These are phyloP conservation scores for Heliconius sara DNA, from an alignment of 2,888 invertebrate genomes.

Conservation along the genomic window DNA sequence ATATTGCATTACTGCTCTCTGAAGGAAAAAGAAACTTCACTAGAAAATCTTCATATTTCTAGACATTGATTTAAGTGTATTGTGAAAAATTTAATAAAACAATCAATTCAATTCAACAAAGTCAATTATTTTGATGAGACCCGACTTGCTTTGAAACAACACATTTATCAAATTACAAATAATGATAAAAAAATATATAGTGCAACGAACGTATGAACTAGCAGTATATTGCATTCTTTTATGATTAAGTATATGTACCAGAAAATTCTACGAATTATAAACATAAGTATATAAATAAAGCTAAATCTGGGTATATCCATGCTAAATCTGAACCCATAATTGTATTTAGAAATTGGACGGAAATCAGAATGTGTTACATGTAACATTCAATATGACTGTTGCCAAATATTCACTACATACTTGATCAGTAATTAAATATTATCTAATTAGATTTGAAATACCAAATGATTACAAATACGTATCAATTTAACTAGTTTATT, in stretches of 20 bases:
- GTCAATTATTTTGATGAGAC: background rate
- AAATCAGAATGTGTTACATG: slow-evolving; percentile 16
- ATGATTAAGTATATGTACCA: background rate
- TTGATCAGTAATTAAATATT: slow-evolving; percentile 3
- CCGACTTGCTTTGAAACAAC: background rate
- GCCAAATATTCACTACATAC: slow-evolving; percentile 5
- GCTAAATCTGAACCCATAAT: slow-evolving; percentile 14
- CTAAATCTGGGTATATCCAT: background rate
- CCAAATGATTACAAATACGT: background rate
- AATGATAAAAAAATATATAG: background rate
- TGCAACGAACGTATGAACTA: background rate
- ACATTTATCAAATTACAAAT: background rate
- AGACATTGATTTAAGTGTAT: background rate
- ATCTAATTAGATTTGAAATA: background rate
- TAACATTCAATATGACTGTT: background rate
- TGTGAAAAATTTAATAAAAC: background rate
- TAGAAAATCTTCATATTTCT: too few relatives aligned
- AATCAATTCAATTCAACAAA: too few relatives aligned
- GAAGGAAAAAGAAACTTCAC: background rate
- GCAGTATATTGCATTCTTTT: background rate
- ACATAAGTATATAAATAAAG: background rate
- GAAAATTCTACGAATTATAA: background rate
- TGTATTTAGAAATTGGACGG: slow-evolving; percentile 26
- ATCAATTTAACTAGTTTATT: background rate
- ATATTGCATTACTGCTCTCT: background rate